A percentile compares a stretch with the other conserved stretches of the same genome.
phyloP scores from a whole-genome alignment of 2,113 vertebrate genomes.

The Corydoras sp. region DNA sequence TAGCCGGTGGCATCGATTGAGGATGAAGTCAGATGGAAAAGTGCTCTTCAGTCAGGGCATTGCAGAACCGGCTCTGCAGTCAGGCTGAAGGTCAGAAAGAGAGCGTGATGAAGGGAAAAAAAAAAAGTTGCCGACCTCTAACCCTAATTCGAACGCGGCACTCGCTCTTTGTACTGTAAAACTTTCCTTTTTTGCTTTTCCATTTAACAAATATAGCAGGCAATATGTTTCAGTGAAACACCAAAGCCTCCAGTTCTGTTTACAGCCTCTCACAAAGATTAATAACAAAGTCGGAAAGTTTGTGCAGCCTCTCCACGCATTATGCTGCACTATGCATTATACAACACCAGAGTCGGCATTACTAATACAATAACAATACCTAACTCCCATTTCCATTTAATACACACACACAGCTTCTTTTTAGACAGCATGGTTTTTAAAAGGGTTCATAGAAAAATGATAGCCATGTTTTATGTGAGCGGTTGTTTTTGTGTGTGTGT shows the following conservation, averaged over 20 bases:
- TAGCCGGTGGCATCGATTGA: constrained; percentile 15
- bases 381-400: too few relatives aligned
- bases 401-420: background rate
- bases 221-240: background rate
- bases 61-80: background rate
- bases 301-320: background rate
- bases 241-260: background rate
- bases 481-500: background rate
- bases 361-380: background rate
- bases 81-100: too few relatives aligned
- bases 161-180: background rate
- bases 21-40: constrained; percentile 32
- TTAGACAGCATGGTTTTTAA: too few relatives aligned
- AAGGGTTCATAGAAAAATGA: too few relatives aligned
- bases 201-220: background rate
- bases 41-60: constrained; percentile 25
- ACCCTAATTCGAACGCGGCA: background rate
- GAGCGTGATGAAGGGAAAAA: background rate
- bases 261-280: background rate
- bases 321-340: background rate
- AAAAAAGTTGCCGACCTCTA: constrained; percentile 2
- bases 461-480: background rate
- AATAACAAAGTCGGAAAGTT: background rate
- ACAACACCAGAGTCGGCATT: background rate
- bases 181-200: background rate